Evolutionary conservation across 1,140 invertebrate species (phyloP).

Genomic region (Sarcophaga peregrina): DNA sequence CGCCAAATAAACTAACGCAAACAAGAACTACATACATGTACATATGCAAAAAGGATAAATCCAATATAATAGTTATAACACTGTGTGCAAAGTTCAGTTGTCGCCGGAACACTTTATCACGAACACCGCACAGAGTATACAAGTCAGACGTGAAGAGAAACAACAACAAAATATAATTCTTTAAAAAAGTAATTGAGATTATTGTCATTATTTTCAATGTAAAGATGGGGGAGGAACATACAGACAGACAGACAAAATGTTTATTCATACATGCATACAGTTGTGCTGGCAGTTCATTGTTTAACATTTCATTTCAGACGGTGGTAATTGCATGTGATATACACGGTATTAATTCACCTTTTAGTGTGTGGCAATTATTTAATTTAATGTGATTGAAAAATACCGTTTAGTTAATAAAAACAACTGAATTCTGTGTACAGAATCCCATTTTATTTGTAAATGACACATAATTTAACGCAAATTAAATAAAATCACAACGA

Average conservation of each 20-base stretch:
- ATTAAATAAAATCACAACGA: too few species aligned
- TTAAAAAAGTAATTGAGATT: slow-evolving; percentile 3
- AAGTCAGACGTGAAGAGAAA: not conserved
- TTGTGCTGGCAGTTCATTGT: too few species aligned
- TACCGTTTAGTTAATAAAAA: too few species aligned
- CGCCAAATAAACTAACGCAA: slow-evolving; percentile 23
- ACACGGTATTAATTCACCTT: too few species aligned
- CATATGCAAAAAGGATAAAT: slow-evolving; percentile 28
- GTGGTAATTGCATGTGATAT: too few species aligned
- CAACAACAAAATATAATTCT: not conserved
- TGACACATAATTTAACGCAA: too few species aligned
- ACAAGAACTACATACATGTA: not conserved
- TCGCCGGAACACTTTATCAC: not conserved
- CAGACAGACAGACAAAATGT: not conserved
- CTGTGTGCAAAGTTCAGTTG: slow-evolving; percentile 33
- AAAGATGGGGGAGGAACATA: not conserved
- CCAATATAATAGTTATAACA: slow-evolving; percentile 5
- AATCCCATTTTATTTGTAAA: too few species aligned
- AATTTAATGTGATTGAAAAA: too few species aligned
- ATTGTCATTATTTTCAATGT: not conserved
- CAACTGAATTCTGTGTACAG: too few species aligned
- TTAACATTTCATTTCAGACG: too few species aligned
- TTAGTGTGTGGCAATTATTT: too few species aligned
- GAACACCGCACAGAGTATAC: not conserved
- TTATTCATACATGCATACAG: too few species aligned